Evolutionary conservation across 2,797 vertebrate genomes (phyloP).

Genomic region (Enteromius afrohamiltoni): DNA sequence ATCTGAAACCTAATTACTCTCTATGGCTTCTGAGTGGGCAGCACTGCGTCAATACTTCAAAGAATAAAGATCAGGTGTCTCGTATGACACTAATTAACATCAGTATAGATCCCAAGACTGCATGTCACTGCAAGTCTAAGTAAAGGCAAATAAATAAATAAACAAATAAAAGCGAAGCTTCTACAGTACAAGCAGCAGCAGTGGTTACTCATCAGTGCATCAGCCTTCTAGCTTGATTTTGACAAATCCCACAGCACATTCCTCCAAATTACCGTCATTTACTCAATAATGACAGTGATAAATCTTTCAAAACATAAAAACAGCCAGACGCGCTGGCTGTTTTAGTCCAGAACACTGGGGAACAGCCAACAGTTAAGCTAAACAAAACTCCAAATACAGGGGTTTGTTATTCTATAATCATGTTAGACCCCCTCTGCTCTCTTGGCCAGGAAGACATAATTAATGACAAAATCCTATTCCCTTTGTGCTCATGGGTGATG

Average conservation of each 20-base stretch:
- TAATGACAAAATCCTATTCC: slow-evolving; percentile 51
- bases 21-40: slow-evolving; percentile 53
- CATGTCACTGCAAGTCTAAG: slow-evolving; percentile 22
- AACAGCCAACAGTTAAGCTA: slow-evolving; percentile 50
- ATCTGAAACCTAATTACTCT: slow-evolving; percentile 61
- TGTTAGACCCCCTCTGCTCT: slow-evolving; percentile 51
- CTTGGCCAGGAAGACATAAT: slow-evolving; percentile 54
- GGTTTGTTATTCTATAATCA: slow-evolving; percentile 46
- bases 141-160: slow-evolving; percentile 25
- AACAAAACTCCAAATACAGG: slow-evolving; percentile 54
- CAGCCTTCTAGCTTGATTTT: slow-evolving; percentile 45
- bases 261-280: slow-evolving; percentile 52
- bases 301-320: slow-evolving; percentile 43
- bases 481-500: slow-evolving; percentile 41
- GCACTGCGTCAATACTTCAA: slow-evolving; percentile 51
- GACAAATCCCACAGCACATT: slow-evolving; percentile 58
- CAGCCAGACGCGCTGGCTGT: slow-evolving; percentile 28
- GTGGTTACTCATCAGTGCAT: slow-evolving; percentile 46
- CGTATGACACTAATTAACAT: slow-evolving; percentile 65
- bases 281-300: slow-evolving; percentile 44
- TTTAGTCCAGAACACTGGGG: slow-evolving; percentile 40
- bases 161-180: slow-evolving; percentile 26
- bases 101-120: slow-evolving; percentile 38
- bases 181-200: slow-evolving; percentile 12
- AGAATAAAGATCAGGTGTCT: slow-evolving; percentile 64